phyloP scores from a whole-genome alignment of 2,888 invertebrate species.

The Caenorhabditis angaria region DNA sequence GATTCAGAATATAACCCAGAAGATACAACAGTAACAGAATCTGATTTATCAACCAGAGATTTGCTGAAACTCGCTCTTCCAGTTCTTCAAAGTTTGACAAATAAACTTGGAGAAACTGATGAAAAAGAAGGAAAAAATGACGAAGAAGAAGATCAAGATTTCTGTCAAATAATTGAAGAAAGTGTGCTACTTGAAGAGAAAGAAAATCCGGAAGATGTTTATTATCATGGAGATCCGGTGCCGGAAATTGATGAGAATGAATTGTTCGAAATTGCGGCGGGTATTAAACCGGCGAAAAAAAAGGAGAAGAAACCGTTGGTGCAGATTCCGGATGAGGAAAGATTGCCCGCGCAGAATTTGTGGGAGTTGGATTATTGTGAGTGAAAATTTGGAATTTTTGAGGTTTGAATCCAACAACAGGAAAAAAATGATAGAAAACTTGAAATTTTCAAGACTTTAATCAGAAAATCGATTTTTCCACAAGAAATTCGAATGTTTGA shows the following conservation, averaged over 20 bases:
- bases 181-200: constrained; percentile 32
- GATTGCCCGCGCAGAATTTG: constrained; percentile 56
- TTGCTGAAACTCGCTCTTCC: constrained; percentile 39
- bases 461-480: too few relatives aligned
- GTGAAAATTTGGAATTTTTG: constrained; percentile 37
- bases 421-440: too few relatives aligned
- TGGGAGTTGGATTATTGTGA: constrained; percentile 70
- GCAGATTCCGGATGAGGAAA: constrained; percentile 65
- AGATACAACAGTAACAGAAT: not conserved
- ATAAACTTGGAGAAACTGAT: constrained; percentile 7
- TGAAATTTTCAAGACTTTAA: too few relatives aligned
- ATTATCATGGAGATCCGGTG: constrained; percentile 71
- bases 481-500: too few relatives aligned
- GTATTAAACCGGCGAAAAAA: constrained; percentile 52
- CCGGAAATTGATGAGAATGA: constrained; percentile 68
- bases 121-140: not conserved
- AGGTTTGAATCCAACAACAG: not conserved
- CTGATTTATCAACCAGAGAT: too few relatives aligned
- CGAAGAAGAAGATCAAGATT: constrained; percentile 18
- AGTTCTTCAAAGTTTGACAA: constrained; percentile 23
- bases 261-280: constrained; percentile 67
- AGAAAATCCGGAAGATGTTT: constrained; percentile 40
- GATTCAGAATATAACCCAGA: not conserved
- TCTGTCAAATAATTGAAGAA: constrained; percentile 12
- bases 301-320: constrained; percentile 55